Evolutionary conservation across 2,113 vertebrate genomes (phyloP), one percentile per base, ranked within the genome.

Genomic region (Coptodon bakossiorum): DNA sequence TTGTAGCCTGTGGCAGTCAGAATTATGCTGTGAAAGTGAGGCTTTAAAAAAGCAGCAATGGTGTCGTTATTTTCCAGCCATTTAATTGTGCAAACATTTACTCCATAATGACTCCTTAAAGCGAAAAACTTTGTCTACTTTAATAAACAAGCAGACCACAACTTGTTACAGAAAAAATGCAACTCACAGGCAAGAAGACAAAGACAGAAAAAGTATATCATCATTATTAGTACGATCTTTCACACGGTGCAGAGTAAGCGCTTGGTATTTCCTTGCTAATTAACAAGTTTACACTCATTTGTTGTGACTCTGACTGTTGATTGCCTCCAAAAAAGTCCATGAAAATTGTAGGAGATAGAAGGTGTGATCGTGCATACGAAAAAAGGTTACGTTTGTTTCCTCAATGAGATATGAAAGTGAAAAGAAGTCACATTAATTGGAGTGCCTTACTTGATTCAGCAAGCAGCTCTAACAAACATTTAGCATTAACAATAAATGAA

Each of bases 261-360:
- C 2, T n/a, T 78, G 45, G 24, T 78, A 52, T 80, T 80, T 66
- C 36, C 61, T 24, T n/a, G 16, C 24, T 52, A 40, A 66, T 83
- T 66, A 79, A 9, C 13, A 24, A 0, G 14, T 22, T 68, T 61
- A 13, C 45, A 78, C 73, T 78, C 27, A 40, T 52, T 71, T 76
- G 40, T 27, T 2, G 34, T 0, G 5, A 54, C 59, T 16, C 76
- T 40, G 24, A 68, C 78, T 54, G 45, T 68, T 43, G 27, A 34
- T 80, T 80, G 59, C 34, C 19, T 84, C 36, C 10, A 45, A n/a
- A 78, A 53, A n/a, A 48, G n/a, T 45, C 2, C 85, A 73, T 73
- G 13, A 14, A 68, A 45, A 63, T 27, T 36, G 24, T 38, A 24
- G 11, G 5, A 48, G 54, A 31, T 3, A 48, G 63, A 56, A 54